Conservation (phyloP, 37 sponge, comb jelly and placozoan genomes). For the Oopsacas minuta region DNA sequence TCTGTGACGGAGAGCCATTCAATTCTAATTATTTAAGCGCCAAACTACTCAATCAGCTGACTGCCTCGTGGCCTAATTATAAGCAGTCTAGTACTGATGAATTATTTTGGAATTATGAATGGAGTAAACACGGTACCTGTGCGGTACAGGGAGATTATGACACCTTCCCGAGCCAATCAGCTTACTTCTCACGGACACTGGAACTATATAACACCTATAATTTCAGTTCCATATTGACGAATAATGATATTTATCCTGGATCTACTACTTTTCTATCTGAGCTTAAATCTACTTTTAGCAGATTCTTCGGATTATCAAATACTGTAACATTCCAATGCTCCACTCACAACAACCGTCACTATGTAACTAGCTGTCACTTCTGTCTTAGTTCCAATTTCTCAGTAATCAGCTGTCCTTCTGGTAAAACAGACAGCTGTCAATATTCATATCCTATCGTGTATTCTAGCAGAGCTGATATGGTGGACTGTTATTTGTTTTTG, state of each 20-base stretch:
- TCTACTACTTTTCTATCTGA: not conserved
- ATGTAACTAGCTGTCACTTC: not conserved
- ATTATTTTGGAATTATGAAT: not conserved
- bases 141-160: not conserved
- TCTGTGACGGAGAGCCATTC: not conserved
- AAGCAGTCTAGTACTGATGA: not conserved
- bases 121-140: constrained; percentile 8
- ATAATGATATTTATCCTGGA: not conserved
- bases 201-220: not conserved
- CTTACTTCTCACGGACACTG: not conserved
- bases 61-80: not conserved
- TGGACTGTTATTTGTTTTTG: not conserved
- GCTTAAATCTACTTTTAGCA: not conserved
- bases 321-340: constrained; percentile 16
- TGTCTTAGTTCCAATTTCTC: not conserved
- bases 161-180: not conserved
- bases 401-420: constrained; percentile 4
- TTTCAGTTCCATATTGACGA: not conserved
- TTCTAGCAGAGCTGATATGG: not conserved
- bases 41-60: not conserved
- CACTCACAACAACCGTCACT: not conserved
- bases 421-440: not conserved
- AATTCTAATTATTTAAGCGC: not conserved
- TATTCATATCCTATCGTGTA: not conserved
- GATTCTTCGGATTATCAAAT: not conserved